Conservation (phyloP, 1,140 invertebrate genomes). For the Helicoverpa zea region DNA sequence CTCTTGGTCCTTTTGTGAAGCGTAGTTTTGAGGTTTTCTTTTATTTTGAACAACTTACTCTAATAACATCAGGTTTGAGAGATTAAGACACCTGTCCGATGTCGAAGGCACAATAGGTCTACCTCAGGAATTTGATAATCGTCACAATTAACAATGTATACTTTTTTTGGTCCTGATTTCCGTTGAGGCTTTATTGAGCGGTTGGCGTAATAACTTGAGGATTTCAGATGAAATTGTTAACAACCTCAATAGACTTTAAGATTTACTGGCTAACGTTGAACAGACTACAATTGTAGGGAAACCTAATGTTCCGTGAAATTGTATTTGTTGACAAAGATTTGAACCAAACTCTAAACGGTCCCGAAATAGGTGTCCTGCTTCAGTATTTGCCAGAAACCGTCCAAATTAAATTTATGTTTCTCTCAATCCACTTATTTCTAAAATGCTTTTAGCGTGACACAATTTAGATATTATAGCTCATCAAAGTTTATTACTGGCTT, state of each 20-base stretch:
- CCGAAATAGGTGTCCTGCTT: constrained; percentile 1
- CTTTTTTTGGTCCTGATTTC: constrained; percentile 31
- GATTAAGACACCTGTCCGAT: constrained; percentile 42
- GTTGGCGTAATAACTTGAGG: background rate
- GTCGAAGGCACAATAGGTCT: constrained; percentile 13
- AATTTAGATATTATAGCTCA: constrained; percentile 32
- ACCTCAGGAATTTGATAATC: constrained; percentile 46
- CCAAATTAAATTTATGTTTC: constrained; percentile 32
- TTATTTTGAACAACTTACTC: constrained; percentile 45
- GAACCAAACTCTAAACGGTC: background rate
- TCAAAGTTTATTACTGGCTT: constrained; percentile 38
- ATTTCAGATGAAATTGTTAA: background rate
- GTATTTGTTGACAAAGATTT: constrained; percentile 17
- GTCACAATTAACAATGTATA: constrained; percentile 29
- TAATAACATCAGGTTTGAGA: constrained; percentile 52
- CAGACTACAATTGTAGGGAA: background rate
- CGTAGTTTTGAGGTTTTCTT: background rate
- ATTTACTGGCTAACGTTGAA: background rate
- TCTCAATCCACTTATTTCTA: background rate
- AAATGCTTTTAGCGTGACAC: constrained; percentile 36
- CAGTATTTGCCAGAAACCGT: constrained; percentile 3
- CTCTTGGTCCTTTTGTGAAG: constrained; percentile 11
- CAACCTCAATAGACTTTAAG: background rate
- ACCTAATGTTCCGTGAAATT: background rate
- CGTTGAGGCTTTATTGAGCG: constrained; percentile 20